Conservation (phyloP, 2,113 vertebrate species). For the Actenoides hombroni region DNA sequence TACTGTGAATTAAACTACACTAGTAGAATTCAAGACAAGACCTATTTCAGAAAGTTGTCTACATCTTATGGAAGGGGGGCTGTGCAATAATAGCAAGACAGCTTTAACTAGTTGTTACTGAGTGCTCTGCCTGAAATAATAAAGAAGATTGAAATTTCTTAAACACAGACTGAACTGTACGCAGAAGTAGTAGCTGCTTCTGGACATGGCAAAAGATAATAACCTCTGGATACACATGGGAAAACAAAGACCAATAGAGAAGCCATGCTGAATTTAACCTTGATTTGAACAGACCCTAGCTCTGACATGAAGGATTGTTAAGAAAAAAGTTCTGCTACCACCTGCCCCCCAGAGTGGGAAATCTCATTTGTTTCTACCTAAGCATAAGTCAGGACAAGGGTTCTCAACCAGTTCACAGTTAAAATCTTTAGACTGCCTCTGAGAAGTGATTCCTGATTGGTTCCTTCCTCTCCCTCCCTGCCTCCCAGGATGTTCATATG, state of each 20-base stretch:
- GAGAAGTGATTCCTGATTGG: conserved; percentile 20
- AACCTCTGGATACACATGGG: neutral
- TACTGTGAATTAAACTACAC: neutral
- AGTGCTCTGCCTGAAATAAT: neutral
- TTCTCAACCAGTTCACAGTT: neutral
- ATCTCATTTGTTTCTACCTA: neutral
- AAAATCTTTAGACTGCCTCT: neutral
- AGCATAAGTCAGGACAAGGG: neutral
- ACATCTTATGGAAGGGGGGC: neutral
- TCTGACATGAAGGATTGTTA: neutral
- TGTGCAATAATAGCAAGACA: neutral
- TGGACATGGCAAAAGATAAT: neutral
- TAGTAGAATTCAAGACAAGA: neutral
- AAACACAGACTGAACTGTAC: neutral
- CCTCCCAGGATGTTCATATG: conserved; percentile 13
- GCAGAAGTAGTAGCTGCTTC: neutral
- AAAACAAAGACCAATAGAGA: neutral
- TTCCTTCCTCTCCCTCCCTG: neutral
- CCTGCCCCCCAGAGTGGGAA: neutral
- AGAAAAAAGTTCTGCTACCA: neutral
- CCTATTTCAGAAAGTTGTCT: neutral
- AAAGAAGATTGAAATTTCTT: neutral
- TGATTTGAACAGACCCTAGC: neutral
- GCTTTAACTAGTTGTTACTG: neutral
- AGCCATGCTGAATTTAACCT: neutral